Evolutionary conservation across 2,888 invertebrate species (phyloP).

Genomic region (Brachyptera risi): DNA sequence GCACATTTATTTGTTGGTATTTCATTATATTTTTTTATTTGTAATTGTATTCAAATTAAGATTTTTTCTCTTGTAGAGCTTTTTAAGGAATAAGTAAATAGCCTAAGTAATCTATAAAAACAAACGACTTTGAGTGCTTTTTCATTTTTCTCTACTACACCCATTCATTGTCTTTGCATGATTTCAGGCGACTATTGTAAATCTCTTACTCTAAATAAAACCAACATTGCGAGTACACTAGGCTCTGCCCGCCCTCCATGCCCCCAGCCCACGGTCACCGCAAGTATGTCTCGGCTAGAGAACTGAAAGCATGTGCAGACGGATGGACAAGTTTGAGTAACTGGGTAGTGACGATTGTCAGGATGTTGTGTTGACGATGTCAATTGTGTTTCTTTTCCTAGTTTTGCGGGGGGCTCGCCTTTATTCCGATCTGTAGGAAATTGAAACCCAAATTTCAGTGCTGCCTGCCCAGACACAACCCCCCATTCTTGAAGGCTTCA

Average conservation of each 20-base stretch:
- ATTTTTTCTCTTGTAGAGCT: slow-evolving; percentile 35
- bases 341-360: slow-evolving; percentile 31
- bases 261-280: too few relatives aligned
- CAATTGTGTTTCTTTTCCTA: slow-evolving; percentile 15
- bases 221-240: slow-evolving; percentile 33
- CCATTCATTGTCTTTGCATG: slow-evolving; percentile 34
- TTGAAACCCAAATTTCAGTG: slow-evolving; percentile 29
- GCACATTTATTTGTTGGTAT: slow-evolving; percentile 30
- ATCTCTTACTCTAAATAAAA: slow-evolving; percentile 26
- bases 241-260: slow-evolving; percentile 26
- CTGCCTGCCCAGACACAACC: too few relatives aligned
- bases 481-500: slow-evolving; percentile 20
- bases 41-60: slow-evolving; percentile 34
- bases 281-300: neutral
- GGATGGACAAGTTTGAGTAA: slow-evolving; percentile 36
- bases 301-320: too few relatives aligned
- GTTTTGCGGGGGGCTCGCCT: too few relatives aligned
- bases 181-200: slow-evolving; percentile 35
- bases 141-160: slow-evolving; percentile 33
- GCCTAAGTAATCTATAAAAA: slow-evolving; percentile 30
- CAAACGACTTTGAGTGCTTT: slow-evolving; percentile 32
- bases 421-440: slow-evolving; percentile 15
- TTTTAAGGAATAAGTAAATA: slow-evolving; percentile 35
- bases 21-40: slow-evolving; percentile 32
- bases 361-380: neutral